Conservation (phyloP, 2,797 vertebrate species). For the Clarias fuscus region DNA sequence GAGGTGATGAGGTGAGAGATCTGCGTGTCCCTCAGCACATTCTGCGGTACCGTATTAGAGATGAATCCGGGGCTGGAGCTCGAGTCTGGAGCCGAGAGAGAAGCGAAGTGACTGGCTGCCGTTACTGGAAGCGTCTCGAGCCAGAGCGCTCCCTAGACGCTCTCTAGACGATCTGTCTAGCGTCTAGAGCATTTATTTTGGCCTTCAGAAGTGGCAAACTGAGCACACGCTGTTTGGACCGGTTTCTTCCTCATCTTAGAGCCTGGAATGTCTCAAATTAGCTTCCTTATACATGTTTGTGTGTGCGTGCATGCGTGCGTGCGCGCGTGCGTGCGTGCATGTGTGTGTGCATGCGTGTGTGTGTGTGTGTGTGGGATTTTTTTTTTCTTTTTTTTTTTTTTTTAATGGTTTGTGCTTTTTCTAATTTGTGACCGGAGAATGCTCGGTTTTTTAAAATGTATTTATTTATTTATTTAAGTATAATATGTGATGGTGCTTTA, state of each 20-base stretch:
- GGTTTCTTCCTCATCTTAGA: constrained; percentile 18
- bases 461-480: neutral
- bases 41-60: neutral
- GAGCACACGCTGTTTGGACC: constrained; percentile 30
- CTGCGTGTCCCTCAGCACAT: neutral
- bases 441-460: neutral
- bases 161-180: constrained; percentile 40
- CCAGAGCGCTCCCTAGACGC: constrained; percentile 36
- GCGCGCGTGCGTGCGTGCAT: too few species aligned
- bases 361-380: too few species aligned
- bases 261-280: neutral
- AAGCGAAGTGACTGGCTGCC: constrained; percentile 37
- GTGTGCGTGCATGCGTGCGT: too few species aligned
- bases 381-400: neutral
- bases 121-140: constrained; percentile 43
- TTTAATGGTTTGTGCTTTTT: too few species aligned
- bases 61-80: neutral
- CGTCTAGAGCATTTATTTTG: constrained; percentile 42
- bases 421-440: too few species aligned
- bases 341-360: too few species aligned
- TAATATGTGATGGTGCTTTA: neutral
- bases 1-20: neutral
- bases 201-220: constrained; percentile 39
- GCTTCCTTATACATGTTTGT: neutral
- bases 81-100: neutral